Percentiles rank a stretch among this genome's conserved stretches.
These are phyloP conservation scores for Bombylius major DNA, from an alignment of 2,888 invertebrate species.

Conservation along the genomic window DNA sequence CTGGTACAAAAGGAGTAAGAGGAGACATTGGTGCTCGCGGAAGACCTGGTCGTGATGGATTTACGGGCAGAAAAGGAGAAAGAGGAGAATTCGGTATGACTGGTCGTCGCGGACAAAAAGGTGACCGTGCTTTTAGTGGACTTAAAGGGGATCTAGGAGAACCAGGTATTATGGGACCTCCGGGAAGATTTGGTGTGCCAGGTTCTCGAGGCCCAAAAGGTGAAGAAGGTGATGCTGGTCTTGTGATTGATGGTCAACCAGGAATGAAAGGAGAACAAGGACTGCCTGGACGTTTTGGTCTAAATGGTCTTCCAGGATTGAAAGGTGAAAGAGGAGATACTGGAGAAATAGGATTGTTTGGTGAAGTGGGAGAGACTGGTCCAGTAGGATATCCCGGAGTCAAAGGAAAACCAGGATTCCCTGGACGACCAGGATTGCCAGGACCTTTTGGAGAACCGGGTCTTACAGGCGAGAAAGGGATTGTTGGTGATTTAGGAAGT, in stretches of 20 bases:
- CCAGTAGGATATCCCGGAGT: slow-evolving; percentile 29
- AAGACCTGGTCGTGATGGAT: slow-evolving; percentile 12
- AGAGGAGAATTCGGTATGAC: slow-evolving; percentile 46
- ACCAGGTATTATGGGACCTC: slow-evolving; percentile 41
- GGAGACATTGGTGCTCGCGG: slow-evolving; percentile 27
- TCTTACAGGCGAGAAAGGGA: slow-evolving; percentile 43
- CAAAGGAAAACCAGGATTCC: slow-evolving; percentile 36
- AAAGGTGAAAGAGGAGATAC: slow-evolving; percentile 35
- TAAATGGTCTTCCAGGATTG: slow-evolving; percentile 39
- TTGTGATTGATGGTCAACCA: slow-evolving; percentile 32
- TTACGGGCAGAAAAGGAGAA: slow-evolving; percentile 3
- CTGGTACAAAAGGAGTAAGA: slow-evolving; percentile 28
- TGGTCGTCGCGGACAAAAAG: slow-evolving; percentile 34
- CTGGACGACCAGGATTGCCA: slow-evolving; percentile 42
- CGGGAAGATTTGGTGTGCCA: slow-evolving; percentile 39
- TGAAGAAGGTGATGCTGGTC: slow-evolving; percentile 42
- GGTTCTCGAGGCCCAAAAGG: slow-evolving; percentile 43
- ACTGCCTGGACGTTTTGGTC: slow-evolving; percentile 42
- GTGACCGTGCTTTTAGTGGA: slow-evolving; percentile 38
- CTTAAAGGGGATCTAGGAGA: slow-evolving; percentile 38
- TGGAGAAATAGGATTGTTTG: slow-evolving; percentile 46
- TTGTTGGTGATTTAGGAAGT: slow-evolving; percentile 40
- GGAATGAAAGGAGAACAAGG: slow-evolving; percentile 52
- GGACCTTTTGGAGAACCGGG: slow-evolving; percentile 42
- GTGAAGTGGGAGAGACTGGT: slow-evolving; percentile 40